phyloP scores from a whole-genome alignment of 2,888 invertebrate genomes.

The Caenorhabditis sulstoni region DNA sequence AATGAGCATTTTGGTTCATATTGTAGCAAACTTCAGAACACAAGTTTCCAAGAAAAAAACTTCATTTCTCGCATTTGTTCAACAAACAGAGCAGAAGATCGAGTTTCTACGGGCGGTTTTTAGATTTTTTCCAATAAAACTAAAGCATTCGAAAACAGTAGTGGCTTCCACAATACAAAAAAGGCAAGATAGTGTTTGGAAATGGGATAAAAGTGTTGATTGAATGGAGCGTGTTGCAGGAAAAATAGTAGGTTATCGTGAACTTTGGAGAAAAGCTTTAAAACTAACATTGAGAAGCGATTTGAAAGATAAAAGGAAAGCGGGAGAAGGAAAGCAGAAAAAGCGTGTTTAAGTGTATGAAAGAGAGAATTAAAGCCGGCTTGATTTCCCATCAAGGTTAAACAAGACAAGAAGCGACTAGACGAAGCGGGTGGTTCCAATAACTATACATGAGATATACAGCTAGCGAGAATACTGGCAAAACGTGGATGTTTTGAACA shows the following conservation, averaged over 20 bases:
- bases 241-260: background rate
- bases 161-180: background rate
- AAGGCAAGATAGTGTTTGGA: slow-evolving; percentile 41
- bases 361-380: slow-evolving; percentile 45
- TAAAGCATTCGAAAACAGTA: background rate
- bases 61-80: slow-evolving; percentile 20
- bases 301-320: too few relatives aligned
- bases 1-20: too few relatives aligned
- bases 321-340: too few relatives aligned
- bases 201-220: background rate
- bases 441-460: slow-evolving; percentile 26
- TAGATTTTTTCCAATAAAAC: background rate
- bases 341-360: slow-evolving; percentile 18
- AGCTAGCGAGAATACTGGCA: slow-evolving; percentile 11
- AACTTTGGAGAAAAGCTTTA: background rate
- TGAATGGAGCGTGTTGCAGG: background rate
- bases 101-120: background rate
- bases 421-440: slow-evolving; percentile 8
- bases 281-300: background rate
- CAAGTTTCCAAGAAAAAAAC: slow-evolving; percentile 26
- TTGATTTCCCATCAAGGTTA: slow-evolving; percentile 43
- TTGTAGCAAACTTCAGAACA: too few relatives aligned
- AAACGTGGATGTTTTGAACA: too few relatives aligned
- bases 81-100: slow-evolving; percentile 3
- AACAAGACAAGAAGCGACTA: slow-evolving; percentile 44